These are phyloP conservation scores for Psilopsiagon aymara DNA, from an alignment of 2,113 vertebrate genomes.

Conservation along the genomic window DNA sequence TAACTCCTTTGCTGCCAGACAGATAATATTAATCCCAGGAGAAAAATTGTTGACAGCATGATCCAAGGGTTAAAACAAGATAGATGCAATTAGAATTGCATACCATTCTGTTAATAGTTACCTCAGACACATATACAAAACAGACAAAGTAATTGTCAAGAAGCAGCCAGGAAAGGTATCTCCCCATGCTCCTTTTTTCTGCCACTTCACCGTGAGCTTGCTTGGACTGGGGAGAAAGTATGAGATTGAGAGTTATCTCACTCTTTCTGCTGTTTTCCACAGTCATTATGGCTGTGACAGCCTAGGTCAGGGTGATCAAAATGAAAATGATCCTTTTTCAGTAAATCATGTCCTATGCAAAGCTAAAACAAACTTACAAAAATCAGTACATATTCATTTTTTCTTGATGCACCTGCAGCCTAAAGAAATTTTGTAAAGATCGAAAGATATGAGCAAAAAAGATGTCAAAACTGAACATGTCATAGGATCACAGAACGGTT, in stretches of 20 bases:
- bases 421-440: background rate
- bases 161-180: background rate
- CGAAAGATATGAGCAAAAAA: background rate
- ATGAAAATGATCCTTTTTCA: background rate
- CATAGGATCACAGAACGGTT: no score
- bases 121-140: background rate
- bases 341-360: background rate
- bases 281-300: background rate
- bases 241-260: background rate
- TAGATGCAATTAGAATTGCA: background rate
- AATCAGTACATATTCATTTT: background rate
- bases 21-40: background rate
- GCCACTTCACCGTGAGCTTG: background rate
- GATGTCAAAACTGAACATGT: background rate
- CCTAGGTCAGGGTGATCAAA: background rate
- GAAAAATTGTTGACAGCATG: background rate
- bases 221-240: background rate
- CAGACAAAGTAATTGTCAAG: background rate
- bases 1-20: background rate
- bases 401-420: background rate
- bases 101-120: background rate
- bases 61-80: background rate
- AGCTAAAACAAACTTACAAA: background rate
- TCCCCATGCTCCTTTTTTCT: background rate
- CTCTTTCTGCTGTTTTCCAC: background rate